phyloP scores from a whole-genome alignment of 2,113 vertebrate genomes.

The Heptranchias perlo region DNA sequence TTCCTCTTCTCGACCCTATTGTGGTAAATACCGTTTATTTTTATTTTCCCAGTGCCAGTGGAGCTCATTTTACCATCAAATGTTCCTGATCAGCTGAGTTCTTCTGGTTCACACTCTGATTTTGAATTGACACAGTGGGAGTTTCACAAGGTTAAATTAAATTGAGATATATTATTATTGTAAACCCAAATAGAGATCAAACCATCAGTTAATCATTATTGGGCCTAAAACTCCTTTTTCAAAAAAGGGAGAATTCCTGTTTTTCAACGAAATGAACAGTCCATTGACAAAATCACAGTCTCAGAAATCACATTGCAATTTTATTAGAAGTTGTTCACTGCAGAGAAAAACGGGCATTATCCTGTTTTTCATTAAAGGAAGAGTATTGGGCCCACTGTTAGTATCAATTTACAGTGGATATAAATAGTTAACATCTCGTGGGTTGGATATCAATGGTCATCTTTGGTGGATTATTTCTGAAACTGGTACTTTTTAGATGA shows the following conservation, averaged over 20 bases:
- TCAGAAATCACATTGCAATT: not conserved
- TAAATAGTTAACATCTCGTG: not conserved
- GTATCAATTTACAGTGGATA: not conserved
- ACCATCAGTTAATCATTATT: not conserved
- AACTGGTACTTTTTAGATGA: not conserved
- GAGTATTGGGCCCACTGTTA: not conserved
- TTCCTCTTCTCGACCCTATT: not conserved
- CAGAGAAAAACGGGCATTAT: not conserved
- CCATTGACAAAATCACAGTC: not conserved
- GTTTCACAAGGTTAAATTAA: constrained; percentile 46
- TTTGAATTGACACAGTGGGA: constrained; percentile 41
- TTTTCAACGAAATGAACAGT: not conserved
- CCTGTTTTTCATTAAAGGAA: not conserved
- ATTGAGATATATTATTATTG: not conserved
- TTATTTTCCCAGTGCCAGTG: not conserved
- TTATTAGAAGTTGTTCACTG: not conserved
- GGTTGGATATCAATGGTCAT: not conserved
- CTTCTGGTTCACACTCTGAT: constrained; percentile 27
- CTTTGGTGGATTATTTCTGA: not conserved
- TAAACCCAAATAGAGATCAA: not conserved
- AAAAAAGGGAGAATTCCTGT: not conserved
- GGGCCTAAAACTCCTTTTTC: not conserved
- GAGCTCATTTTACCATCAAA: not conserved
- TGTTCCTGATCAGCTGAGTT: not conserved
- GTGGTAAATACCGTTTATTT: not conserved